Evolutionary conservation across 1,140 invertebrate species (phyloP).

Genomic region (Eumeta japonica): DNA sequence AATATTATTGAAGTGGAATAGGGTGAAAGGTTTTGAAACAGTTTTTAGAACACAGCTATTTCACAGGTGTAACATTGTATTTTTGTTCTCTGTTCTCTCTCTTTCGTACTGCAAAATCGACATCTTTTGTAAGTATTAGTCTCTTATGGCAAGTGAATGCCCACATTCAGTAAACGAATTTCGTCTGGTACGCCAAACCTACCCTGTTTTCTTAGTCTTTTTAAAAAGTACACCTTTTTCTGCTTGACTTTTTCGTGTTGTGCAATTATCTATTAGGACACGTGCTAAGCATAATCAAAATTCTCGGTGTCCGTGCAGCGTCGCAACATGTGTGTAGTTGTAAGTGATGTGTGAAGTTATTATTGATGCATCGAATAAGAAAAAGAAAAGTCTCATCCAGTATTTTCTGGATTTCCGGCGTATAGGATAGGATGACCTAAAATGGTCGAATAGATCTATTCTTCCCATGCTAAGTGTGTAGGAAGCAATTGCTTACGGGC

Average conservation of each 20-base stretch:
- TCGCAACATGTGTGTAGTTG: slow-evolving; percentile 15
- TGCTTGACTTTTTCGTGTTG: slow-evolving; percentile 1
- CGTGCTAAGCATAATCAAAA: slow-evolving; percentile 13
- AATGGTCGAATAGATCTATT: slow-evolving; percentile 23
- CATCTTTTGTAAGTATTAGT: slow-evolving; percentile 11
- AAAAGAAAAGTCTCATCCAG: slow-evolving; percentile 9
- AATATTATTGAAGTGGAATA: too few species aligned
- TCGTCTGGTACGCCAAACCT: too few species aligned
- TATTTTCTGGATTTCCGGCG: slow-evolving; percentile 12
- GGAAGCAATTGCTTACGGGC: slow-evolving; percentile 19
- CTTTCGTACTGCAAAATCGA: too few species aligned
- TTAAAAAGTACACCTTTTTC: too few species aligned
- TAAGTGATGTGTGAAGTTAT: slow-evolving; percentile 26
- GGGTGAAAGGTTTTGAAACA: too few species aligned
- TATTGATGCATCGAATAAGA: slow-evolving; percentile 14
- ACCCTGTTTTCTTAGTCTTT: too few species aligned
- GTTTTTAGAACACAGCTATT: slow-evolving; percentile 8
- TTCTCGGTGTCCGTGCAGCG: slow-evolving; percentile 15
- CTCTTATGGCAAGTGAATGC: slow-evolving; percentile 11
- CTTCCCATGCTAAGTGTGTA: slow-evolving; percentile 23
- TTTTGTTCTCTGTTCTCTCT: slow-evolving; percentile 11
- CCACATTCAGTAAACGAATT: too few species aligned
- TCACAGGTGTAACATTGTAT: slow-evolving; percentile 9
- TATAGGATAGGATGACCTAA: too few species aligned
- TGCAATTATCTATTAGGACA: not conserved